Conservation (phyloP, 2,113 vertebrate genomes). For the Accipiter cooperii region DNA sequence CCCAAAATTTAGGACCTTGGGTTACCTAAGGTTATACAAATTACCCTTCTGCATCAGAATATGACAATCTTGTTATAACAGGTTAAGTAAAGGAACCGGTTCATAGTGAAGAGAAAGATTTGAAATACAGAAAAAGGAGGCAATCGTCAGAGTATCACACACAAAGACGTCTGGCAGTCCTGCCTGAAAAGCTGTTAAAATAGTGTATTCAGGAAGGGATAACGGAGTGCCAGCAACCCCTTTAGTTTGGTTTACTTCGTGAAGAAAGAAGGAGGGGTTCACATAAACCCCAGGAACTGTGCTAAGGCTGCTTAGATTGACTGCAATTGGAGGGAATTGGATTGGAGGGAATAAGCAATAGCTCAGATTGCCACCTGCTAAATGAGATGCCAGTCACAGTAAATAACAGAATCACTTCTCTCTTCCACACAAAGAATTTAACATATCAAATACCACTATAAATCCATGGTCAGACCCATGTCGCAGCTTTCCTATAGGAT, state of each 20-base stretch:
- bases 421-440: not conserved
- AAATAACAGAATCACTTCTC: not conserved
- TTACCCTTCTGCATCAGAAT: not conserved
- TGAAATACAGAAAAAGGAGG: not conserved
- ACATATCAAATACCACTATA: not conserved
- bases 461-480: not conserved
- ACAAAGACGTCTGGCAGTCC: not conserved
- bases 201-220: not conserved
- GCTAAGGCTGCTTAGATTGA: not conserved
- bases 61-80: not conserved
- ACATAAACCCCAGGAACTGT: not conserved
- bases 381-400: not conserved
- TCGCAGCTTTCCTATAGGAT: not conserved
- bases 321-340: not conserved
- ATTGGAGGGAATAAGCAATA: not conserved
- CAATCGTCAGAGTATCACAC: not conserved
- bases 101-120: not conserved
- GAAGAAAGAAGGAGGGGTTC: not conserved
- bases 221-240: not conserved
- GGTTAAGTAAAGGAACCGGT: not conserved
- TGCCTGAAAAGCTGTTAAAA: not conserved
- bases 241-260: not conserved
- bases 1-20: not conserved
- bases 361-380: not conserved
- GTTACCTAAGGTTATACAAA: not conserved